Percentiles rank a stretch among this genome's conserved stretches.
These are phyloP conservation scores for Pipistrellus nathusii DNA, from an alignment of 2,797 vertebrate species.

Conservation along the genomic window DNA sequence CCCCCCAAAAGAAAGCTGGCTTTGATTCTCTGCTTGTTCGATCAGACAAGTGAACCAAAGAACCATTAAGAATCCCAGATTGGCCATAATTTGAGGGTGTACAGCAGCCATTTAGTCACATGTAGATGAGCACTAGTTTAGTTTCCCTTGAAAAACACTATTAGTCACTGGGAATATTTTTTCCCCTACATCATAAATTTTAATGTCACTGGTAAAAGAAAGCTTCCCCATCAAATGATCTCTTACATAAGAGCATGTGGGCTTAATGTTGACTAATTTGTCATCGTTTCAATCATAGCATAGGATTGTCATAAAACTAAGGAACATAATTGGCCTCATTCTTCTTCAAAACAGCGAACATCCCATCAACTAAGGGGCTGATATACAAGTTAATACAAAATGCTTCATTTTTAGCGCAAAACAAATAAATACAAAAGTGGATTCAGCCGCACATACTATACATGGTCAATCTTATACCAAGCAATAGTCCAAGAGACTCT, in stretches of 20 bases:
- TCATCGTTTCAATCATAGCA: conserved; percentile 47
- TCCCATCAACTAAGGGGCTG: background rate
- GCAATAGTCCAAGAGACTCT: conserved; percentile 26
- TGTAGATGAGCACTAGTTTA: conserved; percentile 1
- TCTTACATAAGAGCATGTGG: conserved; percentile 67
- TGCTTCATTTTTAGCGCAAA: conserved; percentile 10
- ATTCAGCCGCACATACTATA: background rate
- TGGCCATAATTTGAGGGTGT: background rate
- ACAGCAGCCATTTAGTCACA: background rate
- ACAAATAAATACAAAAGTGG: conserved; percentile 28
- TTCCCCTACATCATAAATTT: conserved; percentile 66
- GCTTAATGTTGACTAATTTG: conserved; percentile 2
- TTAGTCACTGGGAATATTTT: conserved; percentile 60
- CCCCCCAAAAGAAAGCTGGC: conserved; percentile 48
- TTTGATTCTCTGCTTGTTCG: background rate
- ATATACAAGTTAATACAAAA: conserved; percentile 27
- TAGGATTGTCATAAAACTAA: conserved; percentile 55
- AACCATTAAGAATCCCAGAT: background rate
- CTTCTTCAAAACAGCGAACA: conserved; percentile 71
- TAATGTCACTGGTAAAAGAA: conserved; percentile 52
- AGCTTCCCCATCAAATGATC: background rate
- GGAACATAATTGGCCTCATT: conserved; percentile 25
- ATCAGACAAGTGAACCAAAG: background rate
- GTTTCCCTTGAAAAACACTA: conserved; percentile 35
- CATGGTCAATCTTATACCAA: background rate